Base-by-base conservation (phyloP, 2,888 invertebrate genomes). In the Hylaea fasciaria region DNA sequence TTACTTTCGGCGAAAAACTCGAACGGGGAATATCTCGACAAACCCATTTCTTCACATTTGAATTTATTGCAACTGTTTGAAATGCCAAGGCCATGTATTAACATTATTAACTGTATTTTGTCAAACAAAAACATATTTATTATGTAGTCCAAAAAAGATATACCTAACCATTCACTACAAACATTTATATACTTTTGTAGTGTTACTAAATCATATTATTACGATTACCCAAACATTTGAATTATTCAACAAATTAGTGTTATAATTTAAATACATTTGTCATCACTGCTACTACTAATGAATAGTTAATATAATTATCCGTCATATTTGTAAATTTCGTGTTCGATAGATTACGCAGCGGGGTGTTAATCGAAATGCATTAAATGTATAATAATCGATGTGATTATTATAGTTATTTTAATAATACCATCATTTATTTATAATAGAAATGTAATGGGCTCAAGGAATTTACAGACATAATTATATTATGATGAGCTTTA, bases 231-330 rank as follows among this genome's bases (percentile, higher is more conserved):
- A 52, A 39, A 13, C 32, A 49, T 49, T 44, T 39, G 37, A 46
- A 54, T 49, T 28, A 53, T 43, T 13, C 40, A 39, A 37, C 41
- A 47, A 58, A 53, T 53, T 16, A 52, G 0, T 17, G 10, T 17
- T 10, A 45, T 12, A 16, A 60, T 60, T 50, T 41, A 14, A 55
- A 60, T 60, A 55, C 55, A 55, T 55, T 22, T 9, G 35, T 46
- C 50, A 35, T 54, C 46, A 41, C 43, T n/a, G 5, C 28, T 37
- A 10, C 48, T 16, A 51, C 14, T 54, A 46, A 59, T 59, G 49
- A 54, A 59, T 54, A 41, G 41, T 60, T 55, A 60, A 51, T 29
- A 55, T 49, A 50, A 60, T 37, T 13, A 32, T 16, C n/a, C 46
- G 50, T 55, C 11, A 37, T 16, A 53, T 57, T 49, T 51, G 32